These are phyloP conservation scores for Folsomia manolachei DNA, from an alignment of 2,888 invertebrate species.

Conservation along the genomic window DNA sequence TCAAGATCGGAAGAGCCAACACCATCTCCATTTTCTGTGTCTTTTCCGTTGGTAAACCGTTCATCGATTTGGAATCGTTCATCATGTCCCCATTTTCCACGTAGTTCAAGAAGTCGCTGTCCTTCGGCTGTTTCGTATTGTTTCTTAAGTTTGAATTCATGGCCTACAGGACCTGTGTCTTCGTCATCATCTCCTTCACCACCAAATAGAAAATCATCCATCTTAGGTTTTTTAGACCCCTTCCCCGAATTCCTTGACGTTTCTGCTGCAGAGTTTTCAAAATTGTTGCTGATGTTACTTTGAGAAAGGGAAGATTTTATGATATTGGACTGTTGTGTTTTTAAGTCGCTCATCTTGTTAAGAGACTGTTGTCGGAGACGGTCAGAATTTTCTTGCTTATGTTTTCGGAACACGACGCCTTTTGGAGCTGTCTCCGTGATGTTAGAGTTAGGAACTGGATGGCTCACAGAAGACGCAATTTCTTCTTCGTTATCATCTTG, in stretches of 20 bases:
- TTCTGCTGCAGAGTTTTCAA: slow-evolving; percentile 1
- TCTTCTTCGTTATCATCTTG: no score
- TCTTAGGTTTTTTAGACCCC: slow-evolving; percentile 18
- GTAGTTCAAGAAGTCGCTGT: slow-evolving; percentile 42
- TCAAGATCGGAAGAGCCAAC: slow-evolving; percentile 22
- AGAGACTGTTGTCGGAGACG: slow-evolving; percentile 40
- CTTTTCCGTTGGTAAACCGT: slow-evolving; percentile 38
- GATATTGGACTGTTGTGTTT: slow-evolving; percentile 25
- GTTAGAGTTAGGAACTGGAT: no score
- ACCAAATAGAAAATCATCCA: slow-evolving; percentile 29
- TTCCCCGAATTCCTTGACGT: background rate
- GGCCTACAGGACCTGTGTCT: slow-evolving; percentile 4
- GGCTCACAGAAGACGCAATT: no score
- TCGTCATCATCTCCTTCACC: slow-evolving; percentile 35
- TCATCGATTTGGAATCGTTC: slow-evolving; percentile 45
- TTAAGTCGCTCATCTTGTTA: slow-evolving; percentile 31
- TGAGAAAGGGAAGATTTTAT: slow-evolving; percentile 37
- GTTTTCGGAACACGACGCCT: slow-evolving; percentile 40
- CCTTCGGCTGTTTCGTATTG: slow-evolving; percentile 46
- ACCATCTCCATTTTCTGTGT: slow-evolving; percentile 3
- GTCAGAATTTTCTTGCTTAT: slow-evolving; percentile 44
- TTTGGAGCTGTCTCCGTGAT: slow-evolving; percentile 2
- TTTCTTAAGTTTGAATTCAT: slow-evolving; percentile 34
- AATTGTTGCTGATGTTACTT: slow-evolving; percentile 11
- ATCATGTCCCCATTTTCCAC: slow-evolving; percentile 41